These are phyloP conservation scores for Oreocharis arfaki DNA, from an alignment of 2,113 vertebrate genomes.

Conservation along the genomic window DNA sequence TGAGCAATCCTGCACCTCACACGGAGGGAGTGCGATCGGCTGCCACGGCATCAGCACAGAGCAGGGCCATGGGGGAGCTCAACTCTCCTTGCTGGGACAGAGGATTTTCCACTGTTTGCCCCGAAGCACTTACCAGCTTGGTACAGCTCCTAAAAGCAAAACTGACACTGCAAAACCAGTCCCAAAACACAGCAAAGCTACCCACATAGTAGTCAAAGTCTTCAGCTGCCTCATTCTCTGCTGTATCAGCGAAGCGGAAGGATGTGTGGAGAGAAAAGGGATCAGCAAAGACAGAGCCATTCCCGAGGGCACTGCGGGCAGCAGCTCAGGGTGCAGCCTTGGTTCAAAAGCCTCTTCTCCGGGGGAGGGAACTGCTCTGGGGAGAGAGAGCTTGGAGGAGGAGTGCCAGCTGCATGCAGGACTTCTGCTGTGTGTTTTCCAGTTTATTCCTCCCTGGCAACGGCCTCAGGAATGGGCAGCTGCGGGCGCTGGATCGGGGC, in stretches of 20 bases:
- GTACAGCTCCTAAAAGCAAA: neutral
- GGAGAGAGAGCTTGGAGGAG: neutral
- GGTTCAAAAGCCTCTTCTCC: neutral
- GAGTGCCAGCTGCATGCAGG: neutral
- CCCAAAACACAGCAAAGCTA: neutral
- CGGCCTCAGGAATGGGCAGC: neutral
- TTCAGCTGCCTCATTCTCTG: neutral
- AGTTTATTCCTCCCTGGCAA: neutral
- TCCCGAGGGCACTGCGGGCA: neutral
- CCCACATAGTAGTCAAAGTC: neutral
- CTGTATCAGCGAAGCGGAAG: neutral
- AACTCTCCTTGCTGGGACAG: neutral
- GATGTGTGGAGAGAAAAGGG: neutral
- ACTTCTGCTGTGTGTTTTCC: neutral
- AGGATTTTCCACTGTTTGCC: neutral
- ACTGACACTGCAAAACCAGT: neutral
- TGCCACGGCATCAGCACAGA: neutral
- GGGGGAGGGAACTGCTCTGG: neutral
- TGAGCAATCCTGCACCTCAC: neutral
- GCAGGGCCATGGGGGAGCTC: neutral
- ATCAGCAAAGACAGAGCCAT: neutral
- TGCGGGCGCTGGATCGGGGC: neutral
- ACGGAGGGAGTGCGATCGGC: rapidly evolving
- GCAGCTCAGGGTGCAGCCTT: neutral
- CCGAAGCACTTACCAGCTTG: neutral